These are phyloP conservation scores for Setipinna tenuifilis DNA, from an alignment of 2,797 vertebrate genomes.

Conservation along the genomic window DNA sequence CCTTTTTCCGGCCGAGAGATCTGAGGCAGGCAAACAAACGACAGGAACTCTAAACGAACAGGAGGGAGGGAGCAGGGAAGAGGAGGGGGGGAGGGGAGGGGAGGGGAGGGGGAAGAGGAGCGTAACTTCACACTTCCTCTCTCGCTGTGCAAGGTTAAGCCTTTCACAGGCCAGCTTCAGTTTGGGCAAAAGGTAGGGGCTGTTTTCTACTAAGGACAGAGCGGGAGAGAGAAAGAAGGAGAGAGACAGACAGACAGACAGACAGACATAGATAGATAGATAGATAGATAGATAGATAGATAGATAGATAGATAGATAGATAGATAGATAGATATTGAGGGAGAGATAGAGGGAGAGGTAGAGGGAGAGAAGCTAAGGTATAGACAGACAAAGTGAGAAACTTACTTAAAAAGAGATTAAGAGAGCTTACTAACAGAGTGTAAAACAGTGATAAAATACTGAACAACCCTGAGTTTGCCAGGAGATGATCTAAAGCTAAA, in stretches of 20 bases:
- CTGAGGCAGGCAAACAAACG: slow-evolving; percentile 13
- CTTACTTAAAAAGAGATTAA: neutral
- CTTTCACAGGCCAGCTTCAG: neutral
- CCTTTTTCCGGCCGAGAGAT: slow-evolving; percentile 6
- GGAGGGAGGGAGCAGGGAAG: neutral
- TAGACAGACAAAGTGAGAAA: neutral
- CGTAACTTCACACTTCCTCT: slow-evolving; percentile 2
- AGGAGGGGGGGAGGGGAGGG: neutral
- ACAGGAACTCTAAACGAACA: neutral
- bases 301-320: neutral
- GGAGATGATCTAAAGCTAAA: neutral
- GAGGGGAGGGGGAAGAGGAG: neutral
- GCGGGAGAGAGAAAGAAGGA: neutral
- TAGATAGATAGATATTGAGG: neutral
- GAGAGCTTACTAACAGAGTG: neutral
- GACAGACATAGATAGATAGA: neutral
- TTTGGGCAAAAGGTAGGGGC: neutral
- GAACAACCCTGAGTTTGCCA: neutral
- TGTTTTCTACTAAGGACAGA: neutral
- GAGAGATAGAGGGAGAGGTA: neutral
- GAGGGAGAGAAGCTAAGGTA: neutral
- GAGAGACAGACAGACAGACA: neutral
- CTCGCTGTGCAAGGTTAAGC: neutral
- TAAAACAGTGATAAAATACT: neutral
- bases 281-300: neutral